Base-by-base conservation (phyloP, 2,888 invertebrate genomes). In the Drosophila nigritarsus region DNA sequence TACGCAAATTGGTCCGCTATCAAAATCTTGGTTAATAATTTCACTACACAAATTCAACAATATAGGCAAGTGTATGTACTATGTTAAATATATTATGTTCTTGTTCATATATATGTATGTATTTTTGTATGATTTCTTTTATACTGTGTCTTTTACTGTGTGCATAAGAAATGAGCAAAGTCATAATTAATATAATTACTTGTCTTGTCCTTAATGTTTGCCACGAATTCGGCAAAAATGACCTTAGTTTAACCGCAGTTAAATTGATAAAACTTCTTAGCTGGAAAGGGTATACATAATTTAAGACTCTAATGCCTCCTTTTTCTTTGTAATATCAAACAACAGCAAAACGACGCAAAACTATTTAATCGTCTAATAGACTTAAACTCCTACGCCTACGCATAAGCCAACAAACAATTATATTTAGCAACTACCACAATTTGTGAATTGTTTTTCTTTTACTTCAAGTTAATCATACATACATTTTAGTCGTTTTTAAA, bases 1-100 rank as follows among this genome's bases (percentile, higher is more conserved):
- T 92, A 91, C 85, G 90, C 92, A 91, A 91, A 92, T 92, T 92
- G 92, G 92, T 92, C 92, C 92, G 91, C 92, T 92, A 91, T 92
- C 88, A 87, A 92, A 91, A 89, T 85, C 74, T 82, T 85, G 80
- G 51, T 89, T 87, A 85, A 89, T 87, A 82, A 85, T 83, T 91
- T 89, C 69, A 85, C 91, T 88, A 88, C 83, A 79, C 73, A 80
- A 81, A 81, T 87, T 90, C 75, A 87, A 87, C 86, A 87, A 90
- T 90, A 76, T 83, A 65, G 55, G 56, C 40, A 55, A 62, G 71
- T 61, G 73, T 74, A 84, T 87, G 69, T 66, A 73, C 70, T 84
- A 75, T 87, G 60, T 69, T 67, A 72, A 75, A 58, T 49, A 24
- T 45, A 45, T 45, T 24, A 15, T 45, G 24, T 45, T 40, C 3